Conservation (phyloP, 2,888 invertebrate species). For the Uropetala carovei region DNA sequence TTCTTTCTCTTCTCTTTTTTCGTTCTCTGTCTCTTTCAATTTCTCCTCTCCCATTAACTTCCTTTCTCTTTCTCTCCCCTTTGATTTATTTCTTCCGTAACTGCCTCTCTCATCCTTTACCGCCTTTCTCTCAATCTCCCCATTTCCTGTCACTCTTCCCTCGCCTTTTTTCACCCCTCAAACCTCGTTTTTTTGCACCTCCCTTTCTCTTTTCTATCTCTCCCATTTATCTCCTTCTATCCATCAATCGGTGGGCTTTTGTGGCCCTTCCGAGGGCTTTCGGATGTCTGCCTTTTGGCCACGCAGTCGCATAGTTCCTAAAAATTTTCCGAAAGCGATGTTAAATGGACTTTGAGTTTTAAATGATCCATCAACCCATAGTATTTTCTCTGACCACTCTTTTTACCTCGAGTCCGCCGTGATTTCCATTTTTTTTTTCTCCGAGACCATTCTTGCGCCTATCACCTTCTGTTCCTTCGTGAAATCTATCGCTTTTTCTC, state of each 20-base stretch:
- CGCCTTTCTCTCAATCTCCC: neutral
- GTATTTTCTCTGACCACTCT: neutral
- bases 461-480: neutral
- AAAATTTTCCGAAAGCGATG: constrained; percentile 4
- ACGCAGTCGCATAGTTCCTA: neutral
- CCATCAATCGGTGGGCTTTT: neutral
- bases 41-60: no score
- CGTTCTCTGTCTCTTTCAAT: no score
- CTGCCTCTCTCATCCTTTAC: neutral
- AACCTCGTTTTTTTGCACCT: neutral
- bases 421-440: neutral
- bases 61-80: no score
- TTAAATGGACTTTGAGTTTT: neutral
- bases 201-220: neutral
- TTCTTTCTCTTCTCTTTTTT: no score
- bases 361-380: constrained; percentile 29
- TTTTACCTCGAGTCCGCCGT: neutral
- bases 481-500: neutral
- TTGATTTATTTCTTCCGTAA: no score
- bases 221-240: constrained; percentile 17
- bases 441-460: neutral
- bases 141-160: neutral
- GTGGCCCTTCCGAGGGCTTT: neutral
- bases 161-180: neutral
- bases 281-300: neutral